phyloP scores from a whole-genome alignment of 2,888 invertebrate genomes.

The Endotricha flammealis region DNA sequence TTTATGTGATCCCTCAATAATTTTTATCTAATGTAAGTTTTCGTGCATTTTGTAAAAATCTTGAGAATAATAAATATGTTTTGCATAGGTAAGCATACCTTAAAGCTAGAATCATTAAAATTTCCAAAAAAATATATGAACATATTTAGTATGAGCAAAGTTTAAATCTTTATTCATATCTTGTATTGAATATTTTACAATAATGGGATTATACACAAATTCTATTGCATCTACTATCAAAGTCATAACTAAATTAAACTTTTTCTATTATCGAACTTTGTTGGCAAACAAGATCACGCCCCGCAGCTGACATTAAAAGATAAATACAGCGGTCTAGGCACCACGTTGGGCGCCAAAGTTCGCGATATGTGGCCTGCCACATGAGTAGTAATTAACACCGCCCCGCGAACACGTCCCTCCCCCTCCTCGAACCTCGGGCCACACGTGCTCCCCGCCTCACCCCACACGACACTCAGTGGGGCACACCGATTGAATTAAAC shows the following conservation, averaged over 20 bases:
- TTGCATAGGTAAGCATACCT: conserved; percentile 3
- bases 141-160: too few species aligned
- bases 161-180: too few species aligned
- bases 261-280: conserved; percentile 41
- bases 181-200: too few species aligned
- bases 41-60: too few species aligned
- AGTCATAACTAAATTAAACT: conserved; percentile 21
- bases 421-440: conserved; percentile 19
- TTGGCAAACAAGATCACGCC: conserved; percentile 43
- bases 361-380: conserved; percentile 72
- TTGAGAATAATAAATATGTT: too few species aligned
- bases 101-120: too few species aligned
- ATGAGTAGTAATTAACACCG: conserved; percentile 75
- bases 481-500: conserved; percentile 76
- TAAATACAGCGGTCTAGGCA: conserved; percentile 53
- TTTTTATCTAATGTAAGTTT: too few species aligned
- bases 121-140: too few species aligned
- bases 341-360: conserved; percentile 68
- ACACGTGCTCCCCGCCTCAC: conserved; percentile 19
- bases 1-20: too few species aligned
- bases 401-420: conserved; percentile 38
- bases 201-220: too few species aligned
- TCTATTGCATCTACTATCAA: conserved; percentile 14
- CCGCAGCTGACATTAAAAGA: conserved; percentile 58
- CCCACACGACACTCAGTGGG: conserved; percentile 45